These are phyloP conservation scores for Brachyopa scutellaris DNA, from an alignment of 2,888 invertebrate genomes.

Conservation along the genomic window DNA sequence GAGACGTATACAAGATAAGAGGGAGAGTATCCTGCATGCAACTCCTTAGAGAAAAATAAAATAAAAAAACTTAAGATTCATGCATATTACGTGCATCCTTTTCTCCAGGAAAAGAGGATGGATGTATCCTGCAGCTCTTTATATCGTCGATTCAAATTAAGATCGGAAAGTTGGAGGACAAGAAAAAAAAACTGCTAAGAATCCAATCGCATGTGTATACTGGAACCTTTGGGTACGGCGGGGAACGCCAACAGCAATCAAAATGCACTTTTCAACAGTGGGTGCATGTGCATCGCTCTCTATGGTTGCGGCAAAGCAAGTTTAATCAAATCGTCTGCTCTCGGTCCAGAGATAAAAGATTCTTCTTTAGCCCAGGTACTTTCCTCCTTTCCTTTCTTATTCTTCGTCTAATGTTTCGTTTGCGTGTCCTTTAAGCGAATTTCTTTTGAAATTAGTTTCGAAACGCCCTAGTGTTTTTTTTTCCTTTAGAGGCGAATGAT, in stretches of 20 bases:
- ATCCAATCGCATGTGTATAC: slow-evolving; percentile 59
- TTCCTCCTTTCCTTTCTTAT: neutral
- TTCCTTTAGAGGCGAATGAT: slow-evolving; percentile 1
- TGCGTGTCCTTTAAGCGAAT: slow-evolving; percentile 66
- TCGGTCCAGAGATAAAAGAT: slow-evolving; percentile 45
- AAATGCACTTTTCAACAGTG: slow-evolving; percentile 50
- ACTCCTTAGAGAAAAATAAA: neutral
- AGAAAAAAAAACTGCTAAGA: slow-evolving; percentile 38
- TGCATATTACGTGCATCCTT: slow-evolving; percentile 49
- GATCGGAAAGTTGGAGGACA: slow-evolving; percentile 31
- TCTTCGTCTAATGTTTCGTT: slow-evolving; percentile 45
- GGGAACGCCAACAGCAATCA: slow-evolving; percentile 62
- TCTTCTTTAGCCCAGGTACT: too few species aligned
- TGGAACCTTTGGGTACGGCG: slow-evolving; percentile 20
- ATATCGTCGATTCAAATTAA: slow-evolving; percentile 51
- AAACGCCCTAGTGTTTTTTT: slow-evolving; percentile 55
- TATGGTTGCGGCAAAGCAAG: slow-evolving; percentile 43
- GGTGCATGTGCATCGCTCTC: slow-evolving; percentile 39
- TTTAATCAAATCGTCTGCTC: slow-evolving; percentile 69
- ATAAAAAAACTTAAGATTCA: slow-evolving; percentile 47
- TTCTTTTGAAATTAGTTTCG: slow-evolving; percentile 70
- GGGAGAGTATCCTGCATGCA: neutral
- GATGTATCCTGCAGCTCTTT: slow-evolving; percentile 12
- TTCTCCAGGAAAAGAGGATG: slow-evolving; percentile 4
- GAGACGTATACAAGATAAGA: slow-evolving; percentile 3